Conservation (phyloP, 2,888 invertebrate genomes). For the Lepidocyrtinus sp. region DNA sequence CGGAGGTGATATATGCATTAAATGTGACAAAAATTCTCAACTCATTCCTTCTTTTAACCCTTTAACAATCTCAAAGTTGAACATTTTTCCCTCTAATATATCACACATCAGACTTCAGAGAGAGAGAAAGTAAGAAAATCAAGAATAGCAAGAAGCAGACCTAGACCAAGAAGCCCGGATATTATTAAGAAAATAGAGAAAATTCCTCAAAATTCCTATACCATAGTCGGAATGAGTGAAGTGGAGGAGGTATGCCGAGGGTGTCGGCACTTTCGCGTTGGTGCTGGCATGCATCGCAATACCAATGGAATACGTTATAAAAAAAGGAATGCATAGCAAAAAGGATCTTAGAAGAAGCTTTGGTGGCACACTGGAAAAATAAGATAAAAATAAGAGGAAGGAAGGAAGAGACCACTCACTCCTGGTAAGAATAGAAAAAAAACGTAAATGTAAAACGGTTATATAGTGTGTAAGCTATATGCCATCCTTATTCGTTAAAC, state of each 20-base stretch:
- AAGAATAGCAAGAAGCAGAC: too few relatives aligned
- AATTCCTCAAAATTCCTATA: not conserved
- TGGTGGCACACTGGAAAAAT: not conserved
- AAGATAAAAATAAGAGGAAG: slow-evolving; percentile 8
- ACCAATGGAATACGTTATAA: not conserved
- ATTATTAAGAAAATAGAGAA: too few relatives aligned
- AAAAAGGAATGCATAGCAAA: not conserved
- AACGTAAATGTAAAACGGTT: too few relatives aligned
- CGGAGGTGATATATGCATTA: slow-evolving; percentile 58
- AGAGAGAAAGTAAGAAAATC: not conserved
- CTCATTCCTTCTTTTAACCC: slow-evolving; percentile 27
- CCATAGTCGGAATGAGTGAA: too few relatives aligned
- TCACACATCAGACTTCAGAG: too few relatives aligned
- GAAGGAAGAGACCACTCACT: slow-evolving; percentile 49
- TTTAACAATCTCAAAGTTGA: too few relatives aligned
- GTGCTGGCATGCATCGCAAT: not conserved
- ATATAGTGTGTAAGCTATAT: not conserved
- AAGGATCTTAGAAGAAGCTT: not conserved
- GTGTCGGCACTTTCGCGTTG: not conserved
- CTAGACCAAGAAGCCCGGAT: too few relatives aligned
- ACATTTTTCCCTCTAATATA: too few relatives aligned
- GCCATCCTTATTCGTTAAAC: slow-evolving; percentile 14
- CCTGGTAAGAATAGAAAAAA: slow-evolving; percentile 9
- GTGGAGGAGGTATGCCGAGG: not conserved
- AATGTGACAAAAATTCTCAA: slow-evolving; percentile 61